phyloP scores from a whole-genome alignment of 1,140 invertebrate genomes.

The Eumeta japonica region DNA sequence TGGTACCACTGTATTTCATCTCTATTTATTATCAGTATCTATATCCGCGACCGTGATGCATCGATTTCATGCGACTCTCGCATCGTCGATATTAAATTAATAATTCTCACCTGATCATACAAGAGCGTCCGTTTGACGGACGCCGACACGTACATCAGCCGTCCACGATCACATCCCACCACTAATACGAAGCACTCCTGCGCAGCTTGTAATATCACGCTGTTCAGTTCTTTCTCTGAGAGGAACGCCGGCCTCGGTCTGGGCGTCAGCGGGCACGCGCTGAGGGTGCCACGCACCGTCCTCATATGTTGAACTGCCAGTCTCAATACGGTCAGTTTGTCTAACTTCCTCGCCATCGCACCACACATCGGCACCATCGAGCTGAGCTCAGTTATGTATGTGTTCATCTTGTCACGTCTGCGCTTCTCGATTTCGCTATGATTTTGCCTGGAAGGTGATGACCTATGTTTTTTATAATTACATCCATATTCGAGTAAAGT shows the following conservation, averaged over 20 bases:
- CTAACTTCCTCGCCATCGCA: slow-evolving; percentile 88
- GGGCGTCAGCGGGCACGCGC: slow-evolving; percentile 29
- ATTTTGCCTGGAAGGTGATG: slow-evolving; percentile 70
- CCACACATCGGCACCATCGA: slow-evolving; percentile 92
- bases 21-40: background rate
- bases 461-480: background rate
- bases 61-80: too few relatives aligned
- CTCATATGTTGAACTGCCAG: slow-evolving; percentile 93
- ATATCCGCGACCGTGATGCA: too few relatives aligned
- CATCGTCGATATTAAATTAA: too few relatives aligned
- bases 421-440: slow-evolving; percentile 96
- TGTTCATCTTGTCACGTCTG: slow-evolving; percentile 94
- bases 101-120: slow-evolving; percentile 72
- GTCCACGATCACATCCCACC: slow-evolving; percentile 87
- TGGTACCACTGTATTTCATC: background rate
- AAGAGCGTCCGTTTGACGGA: slow-evolving; percentile 83
- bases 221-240: slow-evolving; percentile 86
- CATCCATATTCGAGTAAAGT: too few relatives aligned
- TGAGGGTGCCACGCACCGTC: slow-evolving; percentile 30
- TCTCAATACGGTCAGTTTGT: slow-evolving; percentile 88
- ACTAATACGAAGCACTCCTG: slow-evolving; percentile 93
- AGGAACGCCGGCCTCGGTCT: slow-evolving; percentile 80
- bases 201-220: slow-evolving; percentile 75
- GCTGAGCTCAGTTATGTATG: slow-evolving; percentile 88
- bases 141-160: slow-evolving; percentile 88